Evolutionary conservation across 2,888 invertebrate genomes (phyloP), one percentile per base, ranked within the genome.

Genomic region (Microctonus aethiopoides): DNA sequence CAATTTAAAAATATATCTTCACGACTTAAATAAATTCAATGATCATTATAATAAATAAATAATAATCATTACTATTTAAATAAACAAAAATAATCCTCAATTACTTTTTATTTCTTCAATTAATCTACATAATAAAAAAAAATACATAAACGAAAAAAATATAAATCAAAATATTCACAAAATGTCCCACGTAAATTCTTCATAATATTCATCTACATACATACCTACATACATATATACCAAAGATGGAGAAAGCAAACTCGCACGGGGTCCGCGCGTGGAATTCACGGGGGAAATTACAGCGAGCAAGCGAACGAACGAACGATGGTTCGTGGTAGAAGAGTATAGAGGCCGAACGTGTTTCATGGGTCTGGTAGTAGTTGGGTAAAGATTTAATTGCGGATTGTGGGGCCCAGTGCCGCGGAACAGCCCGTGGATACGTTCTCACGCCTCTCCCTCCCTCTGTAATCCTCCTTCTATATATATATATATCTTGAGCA

Each of bases 341-440:
- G 61, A 60, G 56, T 51, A 46, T 34, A 66, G 57, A 59, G 68
- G 52, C 71, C 72, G 69, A 60, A 69, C 69, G 64, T 69, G 69
- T 65, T 69, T 69, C 64, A 69, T 57, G 64, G 68, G 64, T 41
- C 69, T 69, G 64, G 72, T 67, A 71, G 75, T 77, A 76, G 75
- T 74, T 77, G 74, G 74, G 76, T 75, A 74, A 77, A 79, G 76
- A 75, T 77, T 79, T 80, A 79, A 80, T 80, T 77, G 77, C 78
- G 65, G 76, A 72, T 76, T 75, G 68, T 62, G 71, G 67, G 72
- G 71, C 69, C 66, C 72, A 70, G 66, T 71, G 71, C 75, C 72
- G 77, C 75, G 78, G 77, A 79, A 82, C 77, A 75, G 72, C 78
- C 69, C 78, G 79, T 77, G 77, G 74, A 77, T 77, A 79, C 79